Base-by-base conservation (phyloP, 2,888 invertebrate species). In the Cheilosia variabilis region DNA sequence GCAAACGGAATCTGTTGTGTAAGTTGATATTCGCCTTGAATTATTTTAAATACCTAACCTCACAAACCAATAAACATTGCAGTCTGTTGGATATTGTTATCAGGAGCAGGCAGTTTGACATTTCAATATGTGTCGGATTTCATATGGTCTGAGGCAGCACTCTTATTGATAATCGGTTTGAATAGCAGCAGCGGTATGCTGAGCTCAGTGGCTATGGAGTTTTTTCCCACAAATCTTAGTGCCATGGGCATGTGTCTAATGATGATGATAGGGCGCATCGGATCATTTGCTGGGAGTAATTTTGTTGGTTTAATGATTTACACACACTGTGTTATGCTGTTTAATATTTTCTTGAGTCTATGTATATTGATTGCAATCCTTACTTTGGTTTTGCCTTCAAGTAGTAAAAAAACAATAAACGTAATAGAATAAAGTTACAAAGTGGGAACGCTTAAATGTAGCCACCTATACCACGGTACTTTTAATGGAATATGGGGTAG, bases 191-290 rank as follows among this genome's bases (percentile, higher is more conserved):
- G 93, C 43, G 93, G 93, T 0, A 89, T 93, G 22, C 92, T 93
- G 91, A 93, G 93, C 66, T 93, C 93, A 0, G 93, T 93, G 0
- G 91, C 93, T 19, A 93, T 94, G 0, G 93, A 93, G 53, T 89
- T 93, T 45, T 94, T 93, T 68, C 94, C 94, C 2, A 93, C 94
- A 68, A 93, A 93, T 87, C 55, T 87, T 41, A 88, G 87, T 80
- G 88, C 87, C 27, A 89, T 89, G 88, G 88, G 87, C n/a, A 81
- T 89, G 68, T 87, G 88, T 50, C 47, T 89, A 0, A 65, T 87
- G 2, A 63, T 88, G 69, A 89, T 89, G 88, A 55, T 83, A 19
- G 88, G 87, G 1, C 68, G 89, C 17, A 15, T 89, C 4, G 89
- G 89, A 15, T 87, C 89, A 15, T 81, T 88, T 4, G 60, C 53